A percentile compares a stretch with the other conserved stretches of the same genome.
These are phyloP conservation scores for Tetragnatha versicolor DNA, from an alignment of 1,140 invertebrate genomes.

Conservation along the genomic window DNA sequence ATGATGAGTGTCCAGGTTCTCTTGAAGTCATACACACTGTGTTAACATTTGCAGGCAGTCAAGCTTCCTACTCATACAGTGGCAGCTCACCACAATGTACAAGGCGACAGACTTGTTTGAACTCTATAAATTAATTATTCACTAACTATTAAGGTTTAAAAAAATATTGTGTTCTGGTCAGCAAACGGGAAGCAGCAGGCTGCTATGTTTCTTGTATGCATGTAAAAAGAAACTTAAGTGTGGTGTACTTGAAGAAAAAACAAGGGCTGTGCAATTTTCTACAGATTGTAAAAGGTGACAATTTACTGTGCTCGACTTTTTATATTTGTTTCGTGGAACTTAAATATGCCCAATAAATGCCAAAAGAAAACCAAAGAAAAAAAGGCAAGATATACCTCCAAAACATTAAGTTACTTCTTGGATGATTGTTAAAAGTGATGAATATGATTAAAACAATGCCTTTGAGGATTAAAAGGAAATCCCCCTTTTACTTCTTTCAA, in stretches of 20 bases:
- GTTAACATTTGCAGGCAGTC: constrained; percentile 44
- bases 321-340: constrained; percentile 10
- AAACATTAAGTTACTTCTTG: constrained; percentile 12
- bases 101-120: constrained; percentile 55
- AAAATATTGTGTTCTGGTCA: constrained; percentile 35
- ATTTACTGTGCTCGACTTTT: constrained; percentile 26
- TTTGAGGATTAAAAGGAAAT: no score
- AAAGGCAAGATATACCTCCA: constrained; percentile 26
- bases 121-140: not conserved
- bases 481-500: no score
- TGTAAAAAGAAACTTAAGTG: constrained; percentile 24
- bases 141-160: constrained; percentile 16
- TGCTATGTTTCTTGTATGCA: constrained; percentile 43
- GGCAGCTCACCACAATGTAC: constrained; percentile 52
- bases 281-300: not conserved
- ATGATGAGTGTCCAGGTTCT: constrained; percentile 13
- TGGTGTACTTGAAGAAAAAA: constrained; percentile 26
- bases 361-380: constrained; percentile 53
- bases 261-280: constrained; percentile 32
- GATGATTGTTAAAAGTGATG: not conserved
- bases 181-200: constrained; percentile 44
- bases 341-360: constrained; percentile 4
- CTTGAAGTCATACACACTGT: constrained; percentile 17
- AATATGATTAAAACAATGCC: not conserved
- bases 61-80: constrained; percentile 52